These are phyloP conservation scores for Chaetorhynchus papuensis DNA, from an alignment of 2,113 vertebrate species.

Conservation along the genomic window DNA sequence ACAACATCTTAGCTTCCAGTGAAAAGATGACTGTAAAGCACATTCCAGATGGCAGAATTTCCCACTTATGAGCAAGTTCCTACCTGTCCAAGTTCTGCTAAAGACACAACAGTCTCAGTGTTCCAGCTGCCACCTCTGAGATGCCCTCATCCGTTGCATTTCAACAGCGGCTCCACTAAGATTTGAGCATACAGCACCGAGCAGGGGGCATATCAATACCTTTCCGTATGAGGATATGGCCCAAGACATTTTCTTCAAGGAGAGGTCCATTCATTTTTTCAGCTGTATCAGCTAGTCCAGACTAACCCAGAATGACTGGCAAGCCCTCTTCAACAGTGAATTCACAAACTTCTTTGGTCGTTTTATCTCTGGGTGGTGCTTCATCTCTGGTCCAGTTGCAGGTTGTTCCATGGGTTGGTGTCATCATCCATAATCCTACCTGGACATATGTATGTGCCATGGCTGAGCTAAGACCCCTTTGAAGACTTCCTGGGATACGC, in stretches of 20 bases:
- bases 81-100: background rate
- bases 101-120: background rate
- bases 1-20: background rate
- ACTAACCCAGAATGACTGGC: background rate
- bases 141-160: fast-evolving
- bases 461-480: background rate
- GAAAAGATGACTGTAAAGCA: background rate
- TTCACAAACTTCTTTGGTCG: fast-evolving
- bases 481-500: background rate
- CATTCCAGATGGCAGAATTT: background rate
- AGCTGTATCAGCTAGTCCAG: background rate
- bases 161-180: background rate
- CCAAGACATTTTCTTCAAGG: background rate
- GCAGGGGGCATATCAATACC: background rate
- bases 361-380: background rate
- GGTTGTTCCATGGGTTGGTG: background rate
- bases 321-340: background rate
- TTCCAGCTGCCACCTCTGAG: background rate
- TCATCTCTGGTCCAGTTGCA: background rate
- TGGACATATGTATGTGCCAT: background rate
- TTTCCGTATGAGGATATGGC: background rate
- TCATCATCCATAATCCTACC: fast-evolving
- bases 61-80: background rate
- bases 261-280: background rate
- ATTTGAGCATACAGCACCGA: background rate